Percentiles rank a stretch among this genome's conserved stretches.
phyloP scores from a whole-genome alignment of 2,888 invertebrate genomes.

The Ectobius pallidus region DNA sequence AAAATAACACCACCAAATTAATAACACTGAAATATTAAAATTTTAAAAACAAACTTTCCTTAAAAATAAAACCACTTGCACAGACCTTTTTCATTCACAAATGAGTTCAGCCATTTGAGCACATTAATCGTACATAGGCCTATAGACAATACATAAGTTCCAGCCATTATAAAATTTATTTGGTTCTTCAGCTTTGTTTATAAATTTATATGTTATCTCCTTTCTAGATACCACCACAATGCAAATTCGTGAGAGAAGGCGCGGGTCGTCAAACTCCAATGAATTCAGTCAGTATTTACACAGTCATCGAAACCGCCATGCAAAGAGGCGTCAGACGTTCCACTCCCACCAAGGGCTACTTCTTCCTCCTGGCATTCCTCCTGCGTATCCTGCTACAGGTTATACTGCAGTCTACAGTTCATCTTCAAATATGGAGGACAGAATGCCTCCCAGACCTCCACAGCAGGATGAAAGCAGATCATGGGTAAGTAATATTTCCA shows the following conservation, averaged over 20 bases:
- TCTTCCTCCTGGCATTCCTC: constrained; percentile 44
- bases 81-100: no score
- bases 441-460: background rate
- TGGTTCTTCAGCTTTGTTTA: no score
- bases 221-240: no score
- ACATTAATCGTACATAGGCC: no score
- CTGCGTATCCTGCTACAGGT: constrained; percentile 46
- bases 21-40: no score
- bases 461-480: background rate
- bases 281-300: background rate
- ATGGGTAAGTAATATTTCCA: background rate
- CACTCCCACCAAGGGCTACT: constrained; percentile 51
- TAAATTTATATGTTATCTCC: no score
- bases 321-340: constrained; percentile 53
- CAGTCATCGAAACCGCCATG: background rate
- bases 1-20: no score
- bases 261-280: constrained; percentile 5
- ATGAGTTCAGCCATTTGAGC: no score
- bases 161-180: no score
- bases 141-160: no score
- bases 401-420: constrained; percentile 47
- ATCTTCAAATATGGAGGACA: constrained; percentile 16
- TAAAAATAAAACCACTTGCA: no score
- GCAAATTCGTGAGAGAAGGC: constrained; percentile 21
- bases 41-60: no score